Conservation (phyloP, 2,888 invertebrate species). For the Lymantria dispar region DNA sequence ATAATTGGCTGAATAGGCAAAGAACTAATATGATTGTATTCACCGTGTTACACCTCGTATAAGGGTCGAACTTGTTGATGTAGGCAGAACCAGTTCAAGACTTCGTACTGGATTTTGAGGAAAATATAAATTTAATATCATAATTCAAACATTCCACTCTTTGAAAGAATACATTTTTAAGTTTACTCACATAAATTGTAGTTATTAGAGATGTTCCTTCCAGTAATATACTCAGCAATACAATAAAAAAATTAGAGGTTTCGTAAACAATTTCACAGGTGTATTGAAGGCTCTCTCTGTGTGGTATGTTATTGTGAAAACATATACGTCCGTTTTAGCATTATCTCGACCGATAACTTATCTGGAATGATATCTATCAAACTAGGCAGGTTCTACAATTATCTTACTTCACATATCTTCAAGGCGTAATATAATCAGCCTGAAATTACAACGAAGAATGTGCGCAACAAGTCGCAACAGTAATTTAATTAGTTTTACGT, state of each 20-base stretch:
- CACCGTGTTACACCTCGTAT: too few relatives aligned
- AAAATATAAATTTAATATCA: too few relatives aligned
- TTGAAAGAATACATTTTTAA: too few relatives aligned
- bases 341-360: constrained; percentile 30
- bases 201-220: not conserved
- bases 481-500: too few relatives aligned
- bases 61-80: too few relatives aligned
- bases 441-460: not conserved
- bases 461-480: not conserved
- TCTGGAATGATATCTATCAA: constrained; percentile 32
- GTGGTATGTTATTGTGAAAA: constrained; percentile 37
- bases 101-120: too few relatives aligned
- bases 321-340: constrained; percentile 13
- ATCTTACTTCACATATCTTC: constrained; percentile 1
- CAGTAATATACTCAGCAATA: not conserved
- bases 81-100: too few relatives aligned
- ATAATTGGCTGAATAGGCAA: too few relatives aligned
- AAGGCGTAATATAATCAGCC: not conserved
- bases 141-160: too few relatives aligned
- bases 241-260: not conserved
- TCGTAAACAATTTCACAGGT: not conserved
- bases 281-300: constrained; percentile 3
- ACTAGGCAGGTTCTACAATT: constrained; percentile 16
- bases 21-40: too few relatives aligned
- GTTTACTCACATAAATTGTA: not conserved